Percentiles rank a stretch among this genome's conserved stretches.
Evolutionary conservation across 2,797 vertebrate species (phyloP).

Genomic region (Neomorphus geoffroyi): DNA sequence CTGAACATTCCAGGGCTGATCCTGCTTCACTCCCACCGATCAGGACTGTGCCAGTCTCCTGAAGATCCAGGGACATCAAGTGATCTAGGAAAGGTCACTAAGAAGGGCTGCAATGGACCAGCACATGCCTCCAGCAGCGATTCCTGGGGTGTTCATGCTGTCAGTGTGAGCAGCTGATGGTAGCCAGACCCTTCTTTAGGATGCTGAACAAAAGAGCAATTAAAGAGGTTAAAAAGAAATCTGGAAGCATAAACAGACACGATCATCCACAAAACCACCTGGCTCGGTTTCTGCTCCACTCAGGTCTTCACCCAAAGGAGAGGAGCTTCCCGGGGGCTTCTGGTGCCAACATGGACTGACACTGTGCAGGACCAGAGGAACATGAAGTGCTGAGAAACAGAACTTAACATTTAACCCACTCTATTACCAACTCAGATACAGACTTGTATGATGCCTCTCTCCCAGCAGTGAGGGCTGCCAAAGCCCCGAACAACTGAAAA

Average conservation of each 20-base stretch:
- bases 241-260: not conserved
- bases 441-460: not conserved
- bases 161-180: not conserved
- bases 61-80: not conserved
- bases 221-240: fast-evolving
- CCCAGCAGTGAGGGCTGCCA: not conserved
- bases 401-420: not conserved
- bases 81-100: not conserved
- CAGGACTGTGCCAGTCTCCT: not conserved
- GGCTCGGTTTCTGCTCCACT: fast-evolving
- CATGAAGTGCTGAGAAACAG: fast-evolving
- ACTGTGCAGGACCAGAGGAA: not conserved
- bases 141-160: fast-evolving
- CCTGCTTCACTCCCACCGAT: not conserved
- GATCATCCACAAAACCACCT: not conserved
- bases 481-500: not conserved
- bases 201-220: not conserved
- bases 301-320: not conserved
- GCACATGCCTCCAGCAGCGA: not conserved
- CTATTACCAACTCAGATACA: fast-evolving
- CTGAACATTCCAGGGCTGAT: not conserved
- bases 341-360: fast-evolving
- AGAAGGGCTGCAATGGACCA: not conserved
- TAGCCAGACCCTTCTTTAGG: not conserved
- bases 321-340: not conserved